Conservation (phyloP, 2,797 vertebrate species). For the Megalops cyprinoides region DNA sequence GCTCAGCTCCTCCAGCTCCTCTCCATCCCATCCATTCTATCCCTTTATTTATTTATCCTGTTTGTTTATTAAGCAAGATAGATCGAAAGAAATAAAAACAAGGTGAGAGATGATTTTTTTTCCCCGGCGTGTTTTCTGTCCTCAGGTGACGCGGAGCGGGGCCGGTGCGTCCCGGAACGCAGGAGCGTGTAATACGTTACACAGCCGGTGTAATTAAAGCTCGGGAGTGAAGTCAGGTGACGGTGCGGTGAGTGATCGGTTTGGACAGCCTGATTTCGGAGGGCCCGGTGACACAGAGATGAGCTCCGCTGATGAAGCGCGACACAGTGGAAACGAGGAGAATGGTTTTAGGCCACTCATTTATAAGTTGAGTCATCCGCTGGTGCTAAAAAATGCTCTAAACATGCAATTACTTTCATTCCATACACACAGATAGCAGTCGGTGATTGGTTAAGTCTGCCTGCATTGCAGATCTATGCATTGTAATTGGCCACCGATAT, state of each 20-base stretch:
- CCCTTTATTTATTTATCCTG: conserved; percentile 74
- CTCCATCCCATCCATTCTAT: conserved; percentile 60
- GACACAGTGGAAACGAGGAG: not conserved
- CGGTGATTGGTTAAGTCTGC: not conserved
- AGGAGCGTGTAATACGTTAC: conserved; percentile 5
- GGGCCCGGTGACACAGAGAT: not conserved
- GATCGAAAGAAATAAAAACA: conserved; percentile 78
- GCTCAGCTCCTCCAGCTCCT: not conserved
- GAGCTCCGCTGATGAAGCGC: not conserved
- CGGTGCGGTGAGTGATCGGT: not conserved
- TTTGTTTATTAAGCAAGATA: conserved; percentile 82
- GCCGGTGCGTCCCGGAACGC: conserved; percentile 70
- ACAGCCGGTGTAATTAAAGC: conserved; percentile 13
- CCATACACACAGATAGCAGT: not conserved
- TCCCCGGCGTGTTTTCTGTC: conserved; percentile 56
- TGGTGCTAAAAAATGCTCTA: too few species aligned
- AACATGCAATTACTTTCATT: not conserved
- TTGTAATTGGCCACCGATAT: not conserved
- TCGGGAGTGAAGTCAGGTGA: not conserved
- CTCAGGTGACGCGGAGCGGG: conserved; percentile 56
- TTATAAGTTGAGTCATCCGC: not conserved
- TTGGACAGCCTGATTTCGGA: not conserved
- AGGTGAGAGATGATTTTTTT: conserved; percentile 67
- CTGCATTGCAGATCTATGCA: not conserved
- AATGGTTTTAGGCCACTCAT: not conserved